Evolutionary conservation across 2,797 vertebrate species (phyloP).

Genomic region (Benthosema pterotum): DNA sequence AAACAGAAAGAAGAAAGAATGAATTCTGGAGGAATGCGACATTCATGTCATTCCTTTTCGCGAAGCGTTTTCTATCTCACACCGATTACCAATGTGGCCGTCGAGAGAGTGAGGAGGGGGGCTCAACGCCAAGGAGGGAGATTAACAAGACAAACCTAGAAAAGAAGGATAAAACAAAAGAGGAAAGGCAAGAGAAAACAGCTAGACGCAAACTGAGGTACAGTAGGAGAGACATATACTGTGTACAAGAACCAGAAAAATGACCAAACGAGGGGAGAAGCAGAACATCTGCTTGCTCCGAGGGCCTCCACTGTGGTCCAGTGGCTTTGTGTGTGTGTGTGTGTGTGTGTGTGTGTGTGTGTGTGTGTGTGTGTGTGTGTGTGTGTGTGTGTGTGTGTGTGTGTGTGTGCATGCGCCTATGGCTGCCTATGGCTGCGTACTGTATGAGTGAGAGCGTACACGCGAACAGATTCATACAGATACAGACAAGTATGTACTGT

Average conservation of each 20-base stretch:
- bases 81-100: not conserved
- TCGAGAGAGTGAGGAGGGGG: not conserved
- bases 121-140: not conserved
- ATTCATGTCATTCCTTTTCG: not conserved
- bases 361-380: constrained; percentile 7
- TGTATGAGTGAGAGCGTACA: no score
- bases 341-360: constrained; percentile 17
- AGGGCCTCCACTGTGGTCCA: constrained; percentile 66
- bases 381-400: constrained; percentile 15
- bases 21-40: not conserved
- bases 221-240: not conserved
- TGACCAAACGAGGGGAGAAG: constrained; percentile 45
- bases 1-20: no score
- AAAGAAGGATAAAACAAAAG: not conserved
- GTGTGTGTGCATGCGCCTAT: constrained; percentile 56
- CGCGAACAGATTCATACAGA: no score
- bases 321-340: constrained; percentile 44
- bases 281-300: constrained; percentile 76
- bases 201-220: not conserved
- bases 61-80: not conserved
- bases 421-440: constrained; percentile 16
- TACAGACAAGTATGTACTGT: no score
- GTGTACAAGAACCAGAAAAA: constrained; percentile 31
- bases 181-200: not conserved
- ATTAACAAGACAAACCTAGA: not conserved